Evolutionary conservation across 1,140 invertebrate species (phyloP), one percentile per base, ranked within the genome.

Genomic region (Listronotus oregonensis): DNA sequence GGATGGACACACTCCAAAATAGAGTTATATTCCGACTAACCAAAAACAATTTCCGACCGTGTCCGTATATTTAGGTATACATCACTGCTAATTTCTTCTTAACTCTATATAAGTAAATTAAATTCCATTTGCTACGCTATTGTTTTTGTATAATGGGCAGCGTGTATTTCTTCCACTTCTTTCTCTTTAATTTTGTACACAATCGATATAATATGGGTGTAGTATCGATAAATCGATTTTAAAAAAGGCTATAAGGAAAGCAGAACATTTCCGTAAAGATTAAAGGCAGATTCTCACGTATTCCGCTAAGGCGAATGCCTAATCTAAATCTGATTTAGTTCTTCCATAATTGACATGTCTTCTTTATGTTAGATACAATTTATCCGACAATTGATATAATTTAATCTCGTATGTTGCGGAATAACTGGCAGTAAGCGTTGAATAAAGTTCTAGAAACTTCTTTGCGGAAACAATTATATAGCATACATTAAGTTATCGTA

Each of bases 271-370:
- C 65, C 51, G 58, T 34, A 47, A 59, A 67, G 65, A 67, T 67
- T 61, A 61, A 37, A 50, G 58, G 51, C 43, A 46, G 51, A 27
- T 67, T 71, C 70, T 71, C 70, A 71, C 70, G 70, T 67, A 67
- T 57, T 58, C 58, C 55, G 49, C 58, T 39, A 63, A 47, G 43
- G 27, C 60, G 34, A 66, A 60, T 59, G 58, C 64, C 64, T 62
- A 67, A 71, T 68, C 67, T 66, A 64, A 69, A 71, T 66, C 67
- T 69, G 70, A 69, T 71, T 69, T 64, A 69, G 54, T 37, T 67
- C 61, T 69, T 52, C 67, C 61, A 66, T 71, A 71, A 71, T 71
- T 71, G 70, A 71, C 70, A 61, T 69, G 44, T 66, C 64, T 71
- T 69, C 70, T 71, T 71, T 67, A 71, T 69, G 70, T 69, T 61